Evolutionary conservation across 2,797 vertebrate species (phyloP).

Genomic region (Bryconaethiops microstoma): DNA sequence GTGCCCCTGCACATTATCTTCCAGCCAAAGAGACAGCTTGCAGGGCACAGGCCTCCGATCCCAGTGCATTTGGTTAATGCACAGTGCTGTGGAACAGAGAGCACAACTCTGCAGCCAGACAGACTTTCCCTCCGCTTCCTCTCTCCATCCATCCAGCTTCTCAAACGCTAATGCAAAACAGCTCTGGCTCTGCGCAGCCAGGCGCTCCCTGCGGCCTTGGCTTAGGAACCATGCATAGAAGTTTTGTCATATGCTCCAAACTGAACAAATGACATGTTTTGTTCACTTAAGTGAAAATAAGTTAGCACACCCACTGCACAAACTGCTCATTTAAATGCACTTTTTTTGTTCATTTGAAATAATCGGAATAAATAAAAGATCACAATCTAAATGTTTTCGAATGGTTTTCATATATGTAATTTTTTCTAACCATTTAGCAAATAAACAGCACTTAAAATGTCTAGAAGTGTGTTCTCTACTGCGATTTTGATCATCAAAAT

Average conservation of each 20-base stretch:
- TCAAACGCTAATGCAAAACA: neutral
- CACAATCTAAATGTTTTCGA: no score
- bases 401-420: no score
- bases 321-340: no score
- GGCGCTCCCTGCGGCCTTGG: neutral
- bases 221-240: neutral
- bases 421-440: no score
- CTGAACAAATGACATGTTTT: no score
- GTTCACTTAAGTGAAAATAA: no score
- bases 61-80: constrained; percentile 78
- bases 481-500: no score
- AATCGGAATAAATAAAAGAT: no score
- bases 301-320: no score
- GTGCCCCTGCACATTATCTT: constrained; percentile 63
- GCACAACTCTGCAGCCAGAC: constrained; percentile 59
- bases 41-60: constrained; percentile 73
- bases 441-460: no score
- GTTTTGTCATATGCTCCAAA: neutral
- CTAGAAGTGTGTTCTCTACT: no score
- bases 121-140: neutral
- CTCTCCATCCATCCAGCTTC: constrained; percentile 12
- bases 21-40: constrained; percentile 78
- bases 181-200: neutral
- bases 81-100: constrained; percentile 70
- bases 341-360: no score